phyloP scores from a whole-genome alignment of 2,888 invertebrate species.

The Ophion obscuratus region DNA sequence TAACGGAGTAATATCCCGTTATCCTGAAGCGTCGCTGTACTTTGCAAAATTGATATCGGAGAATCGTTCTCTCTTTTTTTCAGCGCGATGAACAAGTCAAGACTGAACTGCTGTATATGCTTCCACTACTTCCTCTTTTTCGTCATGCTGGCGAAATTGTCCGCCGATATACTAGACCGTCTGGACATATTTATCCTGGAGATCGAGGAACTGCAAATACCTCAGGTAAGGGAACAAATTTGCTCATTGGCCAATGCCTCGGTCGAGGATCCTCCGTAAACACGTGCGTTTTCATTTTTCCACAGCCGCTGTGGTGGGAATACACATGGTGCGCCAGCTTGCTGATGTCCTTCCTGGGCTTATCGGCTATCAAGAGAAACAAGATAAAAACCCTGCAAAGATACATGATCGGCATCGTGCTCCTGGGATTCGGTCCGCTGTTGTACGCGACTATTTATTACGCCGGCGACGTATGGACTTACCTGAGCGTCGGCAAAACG shows the following conservation, averaged over 20 bases:
- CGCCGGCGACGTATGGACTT: conserved; percentile 93
- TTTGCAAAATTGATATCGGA: not conserved
- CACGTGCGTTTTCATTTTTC: not conserved
- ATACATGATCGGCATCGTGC: conserved; percentile 91
- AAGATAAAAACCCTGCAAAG: conserved; percentile 90
- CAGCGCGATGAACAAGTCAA: conserved; percentile 98
- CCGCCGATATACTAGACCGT: conserved; percentile 95
- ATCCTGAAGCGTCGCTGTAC: not conserved
- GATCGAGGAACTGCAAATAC: conserved; percentile 96
- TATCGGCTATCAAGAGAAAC: conserved; percentile 94
- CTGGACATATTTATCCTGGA: conserved; percentile 97
- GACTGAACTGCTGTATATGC: conserved; percentile 97
- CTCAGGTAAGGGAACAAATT: conserved; percentile 85
- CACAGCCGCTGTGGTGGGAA: conserved; percentile 94
- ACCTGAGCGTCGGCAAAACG: conserved; percentile 89
- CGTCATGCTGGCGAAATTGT: conserved; percentile 95
- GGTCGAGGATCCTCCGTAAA: not conserved
- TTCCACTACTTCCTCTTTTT: conserved; percentile 96
- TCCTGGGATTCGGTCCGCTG: conserved; percentile 93
- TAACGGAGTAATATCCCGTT: not conserved
- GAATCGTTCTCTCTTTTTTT: conserved; percentile 81
- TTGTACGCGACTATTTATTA: conserved; percentile 93
- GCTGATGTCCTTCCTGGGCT: conserved; percentile 92
- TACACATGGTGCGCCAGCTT: conserved; percentile 96
- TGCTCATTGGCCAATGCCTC: not conserved